phyloP scores from a whole-genome alignment of 1,140 invertebrate species.

The Ephestia elutella region DNA sequence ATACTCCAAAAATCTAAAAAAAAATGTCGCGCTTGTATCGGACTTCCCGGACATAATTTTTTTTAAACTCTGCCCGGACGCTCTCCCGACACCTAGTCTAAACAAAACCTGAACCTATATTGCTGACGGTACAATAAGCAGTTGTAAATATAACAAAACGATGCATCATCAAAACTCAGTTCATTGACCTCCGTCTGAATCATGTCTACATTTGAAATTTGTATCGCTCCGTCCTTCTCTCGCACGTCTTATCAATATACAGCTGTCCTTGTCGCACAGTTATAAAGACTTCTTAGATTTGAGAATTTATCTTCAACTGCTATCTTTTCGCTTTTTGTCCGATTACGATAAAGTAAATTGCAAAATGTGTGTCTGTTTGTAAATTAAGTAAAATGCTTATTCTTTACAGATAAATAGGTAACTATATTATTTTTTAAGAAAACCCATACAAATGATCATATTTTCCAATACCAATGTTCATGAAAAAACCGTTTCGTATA shows the following conservation, averaged over 20 bases:
- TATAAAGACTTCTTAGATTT: constrained; percentile 4
- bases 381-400: not conserved
- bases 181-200: constrained; percentile 42
- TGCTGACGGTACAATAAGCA: constrained; percentile 8
- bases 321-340: not conserved
- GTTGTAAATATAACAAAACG: constrained; percentile 12
- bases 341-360: not conserved
- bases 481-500: too few species aligned
- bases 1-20: too few species aligned
- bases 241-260: constrained; percentile 32
- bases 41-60: too few species aligned
- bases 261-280: constrained; percentile 7
- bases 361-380: not conserved
- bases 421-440: too few species aligned
- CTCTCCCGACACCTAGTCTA: not conserved
- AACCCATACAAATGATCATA: too few species aligned
- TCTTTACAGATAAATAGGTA: too few species aligned
- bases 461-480: too few species aligned
- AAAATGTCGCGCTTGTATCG: too few species aligned
- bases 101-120: not conserved
- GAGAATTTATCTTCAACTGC: not conserved
- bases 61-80: too few species aligned
- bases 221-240: constrained; percentile 28
- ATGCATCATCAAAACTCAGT: constrained; percentile 55
- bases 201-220: constrained; percentile 43